phyloP scores from a whole-genome alignment of 2,888 invertebrate genomes.

The Malachius bipustulatus region DNA sequence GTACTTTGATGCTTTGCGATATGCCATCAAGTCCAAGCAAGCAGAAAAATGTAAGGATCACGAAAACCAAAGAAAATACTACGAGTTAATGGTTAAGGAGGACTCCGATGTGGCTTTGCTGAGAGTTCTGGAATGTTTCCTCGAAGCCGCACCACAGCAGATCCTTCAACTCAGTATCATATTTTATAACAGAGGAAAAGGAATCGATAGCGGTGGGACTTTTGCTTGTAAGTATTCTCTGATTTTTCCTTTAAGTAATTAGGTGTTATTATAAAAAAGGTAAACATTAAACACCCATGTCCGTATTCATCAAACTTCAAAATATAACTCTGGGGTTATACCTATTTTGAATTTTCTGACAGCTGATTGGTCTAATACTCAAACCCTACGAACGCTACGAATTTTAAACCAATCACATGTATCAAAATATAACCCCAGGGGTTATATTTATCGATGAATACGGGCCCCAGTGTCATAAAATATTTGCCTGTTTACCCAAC shows the following conservation, averaged over 20 bases:
- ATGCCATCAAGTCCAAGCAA: slow-evolving; percentile 53
- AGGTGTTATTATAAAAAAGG: no score
- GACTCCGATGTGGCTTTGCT: slow-evolving; percentile 69
- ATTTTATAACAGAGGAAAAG: slow-evolving; percentile 41
- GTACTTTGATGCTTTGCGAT: slow-evolving; percentile 50
- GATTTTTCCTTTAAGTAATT: neutral
- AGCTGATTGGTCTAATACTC: no score
- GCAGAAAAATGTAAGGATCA: slow-evolving; percentile 47
- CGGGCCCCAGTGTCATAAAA: no score
- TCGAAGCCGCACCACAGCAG: slow-evolving; percentile 72
- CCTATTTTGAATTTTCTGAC: no score
- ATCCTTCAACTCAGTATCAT: slow-evolving; percentile 62
- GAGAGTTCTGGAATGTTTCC: slow-evolving; percentile 66
- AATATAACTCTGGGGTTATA: no score
- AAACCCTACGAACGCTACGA: no score
- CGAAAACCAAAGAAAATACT: slow-evolving; percentile 51
- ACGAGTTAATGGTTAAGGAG: slow-evolving; percentile 62
- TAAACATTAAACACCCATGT: no score
- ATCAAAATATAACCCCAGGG: no score
- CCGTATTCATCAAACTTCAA: no score
- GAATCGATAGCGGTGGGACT: slow-evolving; percentile 27
- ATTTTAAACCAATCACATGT: no score
- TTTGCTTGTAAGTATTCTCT: slow-evolving; percentile 31
- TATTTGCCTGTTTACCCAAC: no score
- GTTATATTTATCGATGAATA: no score